These are phyloP conservation scores for Eolophus roseicapilla DNA, from an alignment of 2,113 vertebrate genomes.

Conservation along the genomic window DNA sequence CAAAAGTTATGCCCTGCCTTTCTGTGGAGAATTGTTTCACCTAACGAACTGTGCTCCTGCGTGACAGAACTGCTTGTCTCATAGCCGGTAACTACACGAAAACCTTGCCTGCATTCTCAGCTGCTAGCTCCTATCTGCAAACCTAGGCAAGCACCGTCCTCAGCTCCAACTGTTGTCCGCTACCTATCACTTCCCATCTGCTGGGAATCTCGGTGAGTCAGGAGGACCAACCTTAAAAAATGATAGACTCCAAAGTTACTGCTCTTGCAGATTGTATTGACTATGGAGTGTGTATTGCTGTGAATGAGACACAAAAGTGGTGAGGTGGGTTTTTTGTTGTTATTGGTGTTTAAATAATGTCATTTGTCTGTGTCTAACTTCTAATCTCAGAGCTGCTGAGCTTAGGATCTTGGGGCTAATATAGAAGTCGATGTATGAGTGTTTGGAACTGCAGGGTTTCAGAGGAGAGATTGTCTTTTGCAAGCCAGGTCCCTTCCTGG, in stretches of 20 bases:
- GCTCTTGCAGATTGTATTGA: neutral
- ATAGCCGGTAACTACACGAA: neutral
- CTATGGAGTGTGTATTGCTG: rapidly evolving
- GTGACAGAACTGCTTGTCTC: slow-evolving; percentile 43
- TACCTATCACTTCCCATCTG: neutral
- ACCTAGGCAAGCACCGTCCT: neutral
- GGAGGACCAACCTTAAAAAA: neutral
- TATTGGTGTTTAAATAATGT: neutral
- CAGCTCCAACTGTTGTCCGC: neutral
- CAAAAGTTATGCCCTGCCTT: slow-evolving; percentile 20
- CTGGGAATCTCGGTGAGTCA: neutral
- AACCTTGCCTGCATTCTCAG: slow-evolving; percentile 35
- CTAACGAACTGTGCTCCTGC: neutral
- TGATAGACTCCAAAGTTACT: neutral
- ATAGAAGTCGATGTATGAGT: neutral
- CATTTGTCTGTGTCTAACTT: neutral
- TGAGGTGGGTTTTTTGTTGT: neutral
- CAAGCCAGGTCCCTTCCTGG: neutral
- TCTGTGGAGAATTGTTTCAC: neutral
- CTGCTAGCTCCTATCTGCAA: slow-evolving; percentile 45
- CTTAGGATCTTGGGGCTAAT: neutral
- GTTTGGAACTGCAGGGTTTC: neutral
- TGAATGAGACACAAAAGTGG: neutral
- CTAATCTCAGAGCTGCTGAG: neutral
- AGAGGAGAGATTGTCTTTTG: neutral